A percentile compares a stretch with the other conserved stretches of the same genome.
phyloP scores from a whole-genome alignment of 1,140 invertebrate genomes.

The Tribolium madens region DNA sequence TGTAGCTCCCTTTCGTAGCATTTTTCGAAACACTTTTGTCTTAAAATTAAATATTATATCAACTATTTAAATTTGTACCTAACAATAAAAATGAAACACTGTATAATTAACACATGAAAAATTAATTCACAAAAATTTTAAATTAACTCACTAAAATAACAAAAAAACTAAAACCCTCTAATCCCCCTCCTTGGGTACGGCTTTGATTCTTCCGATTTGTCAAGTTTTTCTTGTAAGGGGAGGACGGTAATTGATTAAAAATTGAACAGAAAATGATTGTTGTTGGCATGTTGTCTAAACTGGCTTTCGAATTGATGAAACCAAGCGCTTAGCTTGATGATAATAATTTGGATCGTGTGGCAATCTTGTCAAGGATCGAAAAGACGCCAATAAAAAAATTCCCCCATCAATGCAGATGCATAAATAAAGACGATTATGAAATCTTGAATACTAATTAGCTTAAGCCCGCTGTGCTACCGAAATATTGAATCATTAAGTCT shows the following conservation, averaged over 20 bases:
- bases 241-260: not conserved
- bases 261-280: not conserved
- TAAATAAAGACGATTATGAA: conserved; percentile 26
- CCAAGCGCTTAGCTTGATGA: not conserved
- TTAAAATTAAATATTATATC: too few relatives aligned
- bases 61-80: too few relatives aligned
- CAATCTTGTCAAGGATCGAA: not conserved
- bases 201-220: not conserved
- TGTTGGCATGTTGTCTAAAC: not conserved
- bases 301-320: not conserved
- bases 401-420: not conserved
- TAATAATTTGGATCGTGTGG: conserved; percentile 1
- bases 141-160: too few relatives aligned
- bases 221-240: not conserved
- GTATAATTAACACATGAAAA: too few relatives aligned
- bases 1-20: too few relatives aligned
- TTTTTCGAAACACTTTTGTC: too few relatives aligned
- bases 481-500: conserved; percentile 47
- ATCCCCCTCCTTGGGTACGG: too few relatives aligned
- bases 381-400: not conserved
- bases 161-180: too few relatives aligned
- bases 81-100: too few relatives aligned
- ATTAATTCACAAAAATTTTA: too few relatives aligned
- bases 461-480: conserved; percentile 51
- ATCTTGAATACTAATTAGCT: conserved; percentile 48